Evolutionary conservation across 2,888 invertebrate species (phyloP).

Genomic region (Nephrotoma guestfalica): DNA sequence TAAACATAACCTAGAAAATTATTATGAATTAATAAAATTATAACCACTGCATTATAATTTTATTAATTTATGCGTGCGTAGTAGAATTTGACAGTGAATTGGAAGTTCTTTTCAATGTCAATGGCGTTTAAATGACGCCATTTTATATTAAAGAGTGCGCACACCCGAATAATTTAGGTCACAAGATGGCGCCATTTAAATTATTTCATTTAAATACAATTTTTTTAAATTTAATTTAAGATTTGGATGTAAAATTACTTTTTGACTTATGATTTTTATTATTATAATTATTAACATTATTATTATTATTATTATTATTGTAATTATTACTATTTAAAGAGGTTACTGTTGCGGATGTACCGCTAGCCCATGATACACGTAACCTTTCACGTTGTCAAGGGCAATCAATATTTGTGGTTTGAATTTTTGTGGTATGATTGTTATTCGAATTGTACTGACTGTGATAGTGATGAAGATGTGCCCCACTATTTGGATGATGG

Average conservation of each 20-base stretch:
- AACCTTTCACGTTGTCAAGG: conserved; percentile 14
- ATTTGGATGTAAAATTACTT: not conserved
- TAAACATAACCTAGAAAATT: not conserved
- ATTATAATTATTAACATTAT: not conserved
- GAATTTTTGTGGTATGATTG: not conserved
- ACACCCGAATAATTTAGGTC: too few species aligned
- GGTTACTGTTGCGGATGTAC: not conserved
- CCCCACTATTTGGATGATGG: not conserved
- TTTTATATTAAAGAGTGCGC: not conserved
- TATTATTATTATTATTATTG: conserved; percentile 6
- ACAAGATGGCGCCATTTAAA: not conserved
- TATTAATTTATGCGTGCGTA: not conserved
- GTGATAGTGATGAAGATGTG: not conserved
- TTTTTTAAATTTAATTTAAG: not conserved
- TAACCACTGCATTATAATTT: not conserved
- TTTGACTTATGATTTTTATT: not conserved
- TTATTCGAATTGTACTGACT: not conserved
- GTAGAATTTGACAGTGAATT: not conserved
- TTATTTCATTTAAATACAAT: not conserved
- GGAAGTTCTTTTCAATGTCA: not conserved
- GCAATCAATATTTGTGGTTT: conserved; percentile 10
- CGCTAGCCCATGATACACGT: conserved; percentile 14
- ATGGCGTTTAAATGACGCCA: not conserved
- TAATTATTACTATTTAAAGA: not conserved
- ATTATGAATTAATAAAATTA: not conserved